Evolutionary conservation across 2,888 invertebrate genomes (phyloP).

Genomic region (Drosophila kanekoi): DNA sequence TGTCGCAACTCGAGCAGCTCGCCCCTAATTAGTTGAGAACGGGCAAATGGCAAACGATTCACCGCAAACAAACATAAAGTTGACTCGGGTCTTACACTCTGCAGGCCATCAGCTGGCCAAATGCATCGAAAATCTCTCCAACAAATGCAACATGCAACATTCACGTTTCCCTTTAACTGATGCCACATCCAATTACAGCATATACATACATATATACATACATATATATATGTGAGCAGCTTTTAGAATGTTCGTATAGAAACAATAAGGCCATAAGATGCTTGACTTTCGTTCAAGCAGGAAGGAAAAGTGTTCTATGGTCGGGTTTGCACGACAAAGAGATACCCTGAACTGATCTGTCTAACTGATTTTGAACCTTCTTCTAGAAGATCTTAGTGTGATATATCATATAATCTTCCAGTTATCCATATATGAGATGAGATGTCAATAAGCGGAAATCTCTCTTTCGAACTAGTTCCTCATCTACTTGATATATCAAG

Average conservation of each 20-base stretch:
- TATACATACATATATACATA: not conserved
- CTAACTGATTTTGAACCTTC: too few species aligned
- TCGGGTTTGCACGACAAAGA: too few species aligned
- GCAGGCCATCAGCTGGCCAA: not conserved
- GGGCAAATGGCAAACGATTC: constrained; percentile 51
- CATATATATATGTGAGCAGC: not conserved
- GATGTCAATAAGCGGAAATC: too few species aligned
- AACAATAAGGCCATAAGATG: not conserved
- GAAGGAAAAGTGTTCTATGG: too few species aligned
- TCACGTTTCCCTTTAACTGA: not conserved
- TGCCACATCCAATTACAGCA: not conserved
- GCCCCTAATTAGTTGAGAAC: not conserved
- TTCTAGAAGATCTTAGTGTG: too few species aligned
- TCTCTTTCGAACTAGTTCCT: too few species aligned
- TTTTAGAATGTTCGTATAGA: too few species aligned
- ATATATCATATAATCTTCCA: too few species aligned
- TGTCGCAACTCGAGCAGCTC: constrained; percentile 9
- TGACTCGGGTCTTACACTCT: constrained; percentile 5
- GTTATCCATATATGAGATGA: too few species aligned
- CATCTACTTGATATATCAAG: too few species aligned
- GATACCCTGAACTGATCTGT: too few species aligned
- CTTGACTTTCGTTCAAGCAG: not conserved
- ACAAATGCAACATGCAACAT: not conserved
- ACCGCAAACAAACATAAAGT: constrained; percentile 40
- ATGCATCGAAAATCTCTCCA: constrained; percentile 1